Conservation (phyloP, 2,888 invertebrate species). For the Crepidodera aurea region DNA sequence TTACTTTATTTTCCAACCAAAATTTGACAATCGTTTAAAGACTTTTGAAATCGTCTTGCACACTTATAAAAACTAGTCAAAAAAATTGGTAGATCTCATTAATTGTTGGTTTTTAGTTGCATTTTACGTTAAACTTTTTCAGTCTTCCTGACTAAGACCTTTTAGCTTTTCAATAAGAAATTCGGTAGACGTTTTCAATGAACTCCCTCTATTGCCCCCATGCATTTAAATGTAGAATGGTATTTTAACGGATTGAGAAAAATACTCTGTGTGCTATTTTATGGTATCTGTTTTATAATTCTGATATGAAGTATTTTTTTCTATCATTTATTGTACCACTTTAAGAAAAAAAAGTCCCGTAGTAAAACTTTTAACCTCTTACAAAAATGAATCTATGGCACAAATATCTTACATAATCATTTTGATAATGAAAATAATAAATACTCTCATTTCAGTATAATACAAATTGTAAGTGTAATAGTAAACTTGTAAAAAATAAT, state of each 20-base stretch:
- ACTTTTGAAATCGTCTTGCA: constrained; percentile 23
- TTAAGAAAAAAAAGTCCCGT: not conserved
- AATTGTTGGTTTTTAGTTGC: constrained; percentile 26
- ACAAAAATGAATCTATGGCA: constrained; percentile 18
- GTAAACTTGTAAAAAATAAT: not conserved
- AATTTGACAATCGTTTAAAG: not conserved
- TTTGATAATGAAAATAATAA: constrained; percentile 16
- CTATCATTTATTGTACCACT: not conserved
- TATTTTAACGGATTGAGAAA: too few species aligned
- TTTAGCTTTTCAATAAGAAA: constrained; percentile 4
- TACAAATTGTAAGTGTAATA: constrained; percentile 6
- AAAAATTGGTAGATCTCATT: constrained; percentile 34
- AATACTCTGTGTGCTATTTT: too few species aligned
- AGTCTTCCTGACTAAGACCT: constrained; percentile 8
- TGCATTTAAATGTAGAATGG: too few species aligned
- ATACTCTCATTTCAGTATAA: not conserved
- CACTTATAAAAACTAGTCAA: constrained; percentile 25
- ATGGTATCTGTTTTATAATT: too few species aligned
- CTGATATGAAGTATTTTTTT: not conserved
- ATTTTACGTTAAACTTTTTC: constrained; percentile 23
- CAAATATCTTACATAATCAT: constrained; percentile 27
- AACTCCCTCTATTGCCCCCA: too few species aligned
- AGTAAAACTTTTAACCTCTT: constrained; percentile 3
- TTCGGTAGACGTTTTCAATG: constrained; percentile 23
- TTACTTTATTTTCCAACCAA: too few species aligned